Percentiles rank a stretch among this genome's conserved stretches.
These are phyloP conservation scores for Papilio dardanus DNA, from an alignment of 1,140 invertebrate genomes.

Conservation along the genomic window DNA sequence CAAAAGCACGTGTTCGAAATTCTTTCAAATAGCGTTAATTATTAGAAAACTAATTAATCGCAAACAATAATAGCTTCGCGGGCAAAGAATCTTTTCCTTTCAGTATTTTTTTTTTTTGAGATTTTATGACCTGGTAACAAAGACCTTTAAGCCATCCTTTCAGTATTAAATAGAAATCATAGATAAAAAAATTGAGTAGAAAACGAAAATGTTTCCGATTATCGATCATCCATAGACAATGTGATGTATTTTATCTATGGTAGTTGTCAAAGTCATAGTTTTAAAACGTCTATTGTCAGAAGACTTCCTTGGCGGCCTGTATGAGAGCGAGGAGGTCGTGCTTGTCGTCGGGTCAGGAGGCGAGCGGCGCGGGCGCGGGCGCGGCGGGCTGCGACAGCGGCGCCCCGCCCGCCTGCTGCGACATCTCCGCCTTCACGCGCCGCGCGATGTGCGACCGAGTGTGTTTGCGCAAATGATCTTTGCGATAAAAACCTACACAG, in stretches of 20 bases:
- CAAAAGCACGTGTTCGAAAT: too few species aligned
- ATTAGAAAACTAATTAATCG: too few species aligned
- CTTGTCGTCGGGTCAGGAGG: slow-evolving; percentile 73
- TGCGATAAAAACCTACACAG: slow-evolving; percentile 86
- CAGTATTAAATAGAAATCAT: too few species aligned
- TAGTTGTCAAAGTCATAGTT: slow-evolving; percentile 3
- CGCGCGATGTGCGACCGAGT: slow-evolving; percentile 91
- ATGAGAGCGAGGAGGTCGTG: slow-evolving; percentile 72
- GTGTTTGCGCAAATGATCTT: slow-evolving; percentile 91
- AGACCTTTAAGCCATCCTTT: too few species aligned
- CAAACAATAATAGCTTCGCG: too few species aligned
- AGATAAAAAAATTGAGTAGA: too few species aligned
- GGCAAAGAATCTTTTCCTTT: too few species aligned
- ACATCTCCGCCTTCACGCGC: slow-evolving; percentile 91
- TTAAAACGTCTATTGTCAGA: slow-evolving; percentile 49
- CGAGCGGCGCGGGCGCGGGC: slow-evolving; percentile 51
- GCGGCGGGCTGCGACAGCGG: slow-evolving; percentile 43
- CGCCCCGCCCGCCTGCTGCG: slow-evolving; percentile 82
- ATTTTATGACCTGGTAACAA: too few species aligned
- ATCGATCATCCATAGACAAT: not conserved
- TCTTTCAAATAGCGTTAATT: too few species aligned
- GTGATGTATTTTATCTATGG: not conserved
- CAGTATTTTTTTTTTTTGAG: too few species aligned
- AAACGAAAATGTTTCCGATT: too few species aligned
- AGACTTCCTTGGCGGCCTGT: slow-evolving; percentile 71